Evolutionary conservation across 2,113 vertebrate genomes (phyloP).

Genomic region (Trinectes maculatus): DNA sequence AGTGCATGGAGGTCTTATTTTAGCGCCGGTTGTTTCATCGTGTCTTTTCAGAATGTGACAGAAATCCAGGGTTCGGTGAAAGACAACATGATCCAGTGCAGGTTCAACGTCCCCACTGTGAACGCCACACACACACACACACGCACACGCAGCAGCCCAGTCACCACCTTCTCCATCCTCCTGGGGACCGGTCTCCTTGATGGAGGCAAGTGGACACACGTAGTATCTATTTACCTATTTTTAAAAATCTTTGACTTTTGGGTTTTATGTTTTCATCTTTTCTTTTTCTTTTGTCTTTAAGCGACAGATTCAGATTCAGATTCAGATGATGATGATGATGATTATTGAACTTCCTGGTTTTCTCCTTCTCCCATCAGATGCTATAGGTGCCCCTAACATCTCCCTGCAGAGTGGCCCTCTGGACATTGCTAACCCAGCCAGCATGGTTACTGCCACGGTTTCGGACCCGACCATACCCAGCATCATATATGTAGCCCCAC

Average conservation of each 20-base stretch:
- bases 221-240: no score
- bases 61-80: background rate
- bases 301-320: no score
- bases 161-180: background rate
- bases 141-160: no score
- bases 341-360: no score
- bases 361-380: background rate
- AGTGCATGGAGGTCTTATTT: no score
- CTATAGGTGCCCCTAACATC: fast-evolving
- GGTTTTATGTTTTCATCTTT: no score
- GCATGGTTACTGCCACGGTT: no score
- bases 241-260: no score
- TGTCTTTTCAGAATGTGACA: background rate
- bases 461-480: background rate
- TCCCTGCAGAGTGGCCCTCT: fast-evolving
- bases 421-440: background rate
- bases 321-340: no score
- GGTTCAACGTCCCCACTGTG: constrained; percentile 4
- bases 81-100: constrained; percentile 5
- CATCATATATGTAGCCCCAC: no score
- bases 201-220: constrained; percentile 19
- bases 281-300: no score
- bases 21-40: background rate
- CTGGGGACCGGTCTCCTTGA: fast-evolving
- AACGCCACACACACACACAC: no score